These are phyloP conservation scores for Pseudomyrmex flavicornis DNA, from an alignment of 1,140 invertebrate genomes.

Conservation along the genomic window DNA sequence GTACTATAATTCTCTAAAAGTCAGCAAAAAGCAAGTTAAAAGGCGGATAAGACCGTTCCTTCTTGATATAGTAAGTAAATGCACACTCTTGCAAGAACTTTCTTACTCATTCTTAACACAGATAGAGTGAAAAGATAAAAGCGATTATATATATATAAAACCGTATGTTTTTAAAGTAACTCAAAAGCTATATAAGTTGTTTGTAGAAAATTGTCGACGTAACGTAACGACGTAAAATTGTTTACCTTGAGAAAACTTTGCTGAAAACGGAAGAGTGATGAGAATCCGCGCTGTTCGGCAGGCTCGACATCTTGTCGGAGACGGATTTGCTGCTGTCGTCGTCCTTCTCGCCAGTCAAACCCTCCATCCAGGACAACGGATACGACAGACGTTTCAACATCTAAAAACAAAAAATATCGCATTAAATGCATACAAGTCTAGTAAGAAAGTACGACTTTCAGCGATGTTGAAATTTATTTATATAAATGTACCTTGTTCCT, in stretches of 20 bases:
- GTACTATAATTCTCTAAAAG: constrained; percentile 54
- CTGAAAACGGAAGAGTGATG: constrained; percentile 92
- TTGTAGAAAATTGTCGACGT: constrained; percentile 15
- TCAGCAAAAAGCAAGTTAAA: constrained; percentile 65
- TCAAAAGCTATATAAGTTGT: constrained; percentile 9
- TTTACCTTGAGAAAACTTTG: constrained; percentile 95
- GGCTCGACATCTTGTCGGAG: constrained; percentile 83
- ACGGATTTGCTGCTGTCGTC: constrained; percentile 83
- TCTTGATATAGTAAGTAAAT: constrained; percentile 19
- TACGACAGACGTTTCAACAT: constrained; percentile 96
- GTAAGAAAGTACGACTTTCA: background rate
- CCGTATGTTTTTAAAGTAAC: constrained; percentile 20
- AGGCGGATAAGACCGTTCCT: constrained; percentile 37
- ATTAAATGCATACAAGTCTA: background rate
- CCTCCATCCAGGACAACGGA: constrained; percentile 97
- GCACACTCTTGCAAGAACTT: constrained; percentile 50
- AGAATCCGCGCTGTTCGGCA: constrained; percentile 88
- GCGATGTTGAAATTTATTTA: background rate
- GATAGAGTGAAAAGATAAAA: constrained; percentile 63
- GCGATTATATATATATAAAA: constrained; percentile 41
- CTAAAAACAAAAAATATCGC: constrained; percentile 81
- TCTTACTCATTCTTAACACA: constrained; percentile 61
- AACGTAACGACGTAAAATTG: constrained; percentile 31
- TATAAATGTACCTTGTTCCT: constrained; percentile 83
- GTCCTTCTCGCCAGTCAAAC: constrained; percentile 89